phyloP scores from a whole-genome alignment of 2,113 vertebrate genomes.

The Hippocampus comes region DNA sequence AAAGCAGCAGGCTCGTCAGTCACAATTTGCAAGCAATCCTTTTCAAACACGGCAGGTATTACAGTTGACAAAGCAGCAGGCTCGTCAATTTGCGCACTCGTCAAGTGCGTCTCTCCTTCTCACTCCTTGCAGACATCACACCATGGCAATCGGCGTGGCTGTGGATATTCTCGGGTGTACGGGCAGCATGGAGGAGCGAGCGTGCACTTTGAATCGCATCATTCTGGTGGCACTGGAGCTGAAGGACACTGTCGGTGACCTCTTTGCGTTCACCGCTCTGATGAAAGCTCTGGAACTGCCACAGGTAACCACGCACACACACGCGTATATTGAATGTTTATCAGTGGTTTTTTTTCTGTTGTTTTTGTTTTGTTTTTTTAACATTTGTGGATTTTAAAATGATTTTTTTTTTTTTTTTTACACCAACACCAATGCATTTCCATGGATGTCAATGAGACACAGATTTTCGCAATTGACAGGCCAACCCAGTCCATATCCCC shows the following conservation, averaged over 20 bases:
- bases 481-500: too few relatives aligned
- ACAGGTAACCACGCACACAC: conserved; percentile 75
- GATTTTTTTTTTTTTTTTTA: too few relatives aligned
- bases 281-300: conserved; percentile 98
- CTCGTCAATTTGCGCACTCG: too few relatives aligned
- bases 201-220: conserved; percentile 85
- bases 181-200: conserved; percentile 83
- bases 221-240: conserved; percentile 90
- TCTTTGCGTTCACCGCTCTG: conserved; percentile 91
- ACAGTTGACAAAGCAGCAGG: background rate
- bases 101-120: background rate
- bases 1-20: background rate
- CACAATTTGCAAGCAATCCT: background rate
- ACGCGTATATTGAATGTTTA: background rate
- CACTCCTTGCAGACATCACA: conserved; percentile 79
- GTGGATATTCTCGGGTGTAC: conserved; percentile 96
- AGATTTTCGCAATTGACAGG: too few relatives aligned
- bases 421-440: too few relatives aligned
- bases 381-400: too few relatives aligned
- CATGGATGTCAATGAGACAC: too few relatives aligned
- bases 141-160: conserved; percentile 91
- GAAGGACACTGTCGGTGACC: conserved; percentile 87
- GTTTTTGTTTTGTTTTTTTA: too few relatives aligned
- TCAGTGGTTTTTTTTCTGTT: too few relatives aligned
- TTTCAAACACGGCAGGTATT: background rate